Conservation (phyloP, 2,888 invertebrate species). For the Phymatocera aterrima region DNA sequence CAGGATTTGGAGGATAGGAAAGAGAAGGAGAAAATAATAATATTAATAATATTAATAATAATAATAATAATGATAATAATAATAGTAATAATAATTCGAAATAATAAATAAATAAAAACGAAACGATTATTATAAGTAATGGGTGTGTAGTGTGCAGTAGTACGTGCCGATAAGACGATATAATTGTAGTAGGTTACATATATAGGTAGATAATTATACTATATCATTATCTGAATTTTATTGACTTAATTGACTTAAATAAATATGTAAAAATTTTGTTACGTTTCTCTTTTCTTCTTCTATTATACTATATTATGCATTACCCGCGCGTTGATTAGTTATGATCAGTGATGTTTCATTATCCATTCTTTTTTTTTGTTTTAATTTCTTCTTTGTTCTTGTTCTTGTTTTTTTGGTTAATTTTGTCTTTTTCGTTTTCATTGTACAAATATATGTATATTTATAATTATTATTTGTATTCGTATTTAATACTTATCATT, state of each 20-base stretch:
- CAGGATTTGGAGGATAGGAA: no score
- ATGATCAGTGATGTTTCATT: not conserved
- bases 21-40: no score
- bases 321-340: not conserved
- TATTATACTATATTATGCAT: not conserved
- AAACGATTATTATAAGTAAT: slow-evolving; percentile 49
- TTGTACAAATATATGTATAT: not conserved
- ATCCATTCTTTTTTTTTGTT: not conserved
- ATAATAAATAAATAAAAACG: not conserved
- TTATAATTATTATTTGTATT: no score
- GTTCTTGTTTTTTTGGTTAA: not conserved
- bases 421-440: not conserved
- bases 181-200: no score
- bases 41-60: no score
- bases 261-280: slow-evolving; percentile 7
- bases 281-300: not conserved
- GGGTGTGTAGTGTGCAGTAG: slow-evolving; percentile 47
- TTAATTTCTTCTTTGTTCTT: not conserved
- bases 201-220: no score
- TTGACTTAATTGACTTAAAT: slow-evolving; percentile 30
- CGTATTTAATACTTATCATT: no score
- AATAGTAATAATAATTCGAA: no score
- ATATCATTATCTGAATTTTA: no score
- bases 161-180: slow-evolving; percentile 50
- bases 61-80: slow-evolving; percentile 51